phyloP scores from a whole-genome alignment of 2,888 invertebrate genomes.

The Nebria brevicollis region DNA sequence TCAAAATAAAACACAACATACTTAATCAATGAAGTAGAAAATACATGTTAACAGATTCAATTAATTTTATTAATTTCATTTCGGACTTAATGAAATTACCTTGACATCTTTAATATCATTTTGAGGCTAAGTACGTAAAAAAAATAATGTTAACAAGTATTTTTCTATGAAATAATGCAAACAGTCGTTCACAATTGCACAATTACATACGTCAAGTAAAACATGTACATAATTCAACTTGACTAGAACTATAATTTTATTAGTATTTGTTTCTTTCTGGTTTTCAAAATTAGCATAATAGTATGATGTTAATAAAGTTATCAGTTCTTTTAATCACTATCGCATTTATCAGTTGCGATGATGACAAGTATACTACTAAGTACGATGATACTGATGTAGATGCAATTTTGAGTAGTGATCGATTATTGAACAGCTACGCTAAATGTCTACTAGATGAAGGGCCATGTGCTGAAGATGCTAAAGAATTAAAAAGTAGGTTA shows the following conservation, averaged over 20 bases:
- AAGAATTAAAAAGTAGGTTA: conserved; percentile 66
- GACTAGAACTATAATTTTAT: neutral
- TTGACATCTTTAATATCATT: conserved; percentile 10
- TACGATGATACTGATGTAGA: conserved; percentile 77
- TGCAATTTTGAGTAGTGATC: conserved; percentile 72
- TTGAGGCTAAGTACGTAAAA: conserved; percentile 10
- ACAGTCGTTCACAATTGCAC: neutral
- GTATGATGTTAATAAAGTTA: neutral
- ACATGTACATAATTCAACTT: conserved; percentile 10
- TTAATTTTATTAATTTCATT: neutral
- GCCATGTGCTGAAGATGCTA: conserved; percentile 75
- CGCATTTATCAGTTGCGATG: conserved; percentile 19
- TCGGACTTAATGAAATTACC: neutral
- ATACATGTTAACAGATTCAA: neutral
- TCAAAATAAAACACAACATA: neutral
- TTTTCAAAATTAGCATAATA: neutral
- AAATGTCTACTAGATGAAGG: conserved; percentile 74
- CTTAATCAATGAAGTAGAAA: neutral
- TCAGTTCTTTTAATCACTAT: neutral
- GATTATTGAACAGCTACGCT: conserved; percentile 74
- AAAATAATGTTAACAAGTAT: conserved; percentile 9
- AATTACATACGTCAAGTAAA: conserved; percentile 9
- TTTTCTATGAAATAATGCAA: conserved; percentile 6
- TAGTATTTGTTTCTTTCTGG: neutral
- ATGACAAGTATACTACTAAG: conserved; percentile 71